These are phyloP conservation scores for Ellobium chinense DNA, from an alignment of 2,888 invertebrate species.

Conservation along the genomic window DNA sequence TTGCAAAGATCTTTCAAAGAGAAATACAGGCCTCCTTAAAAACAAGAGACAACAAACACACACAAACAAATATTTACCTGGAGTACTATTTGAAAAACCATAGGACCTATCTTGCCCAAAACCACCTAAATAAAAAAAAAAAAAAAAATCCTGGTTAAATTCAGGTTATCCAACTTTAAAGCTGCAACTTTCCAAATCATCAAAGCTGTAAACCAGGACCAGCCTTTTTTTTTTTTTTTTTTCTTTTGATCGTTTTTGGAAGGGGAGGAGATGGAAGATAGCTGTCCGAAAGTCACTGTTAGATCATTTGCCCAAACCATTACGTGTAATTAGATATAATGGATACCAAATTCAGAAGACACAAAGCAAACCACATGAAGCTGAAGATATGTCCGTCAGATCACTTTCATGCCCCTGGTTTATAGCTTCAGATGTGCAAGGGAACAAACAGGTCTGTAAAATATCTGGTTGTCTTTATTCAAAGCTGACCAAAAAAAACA, in stretches of 20 bases:
- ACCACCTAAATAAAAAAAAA: constrained; percentile 35
- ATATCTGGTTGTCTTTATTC: not conserved
- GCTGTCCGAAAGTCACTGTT: not conserved
- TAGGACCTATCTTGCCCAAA: constrained; percentile 15
- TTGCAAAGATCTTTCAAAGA: not conserved
- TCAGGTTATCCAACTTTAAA: no score
- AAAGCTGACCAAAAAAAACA: not conserved
- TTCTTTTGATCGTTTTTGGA: not conserved
- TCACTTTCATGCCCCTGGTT: not conserved
- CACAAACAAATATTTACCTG: constrained; percentile 13
- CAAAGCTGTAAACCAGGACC: constrained; percentile 9
- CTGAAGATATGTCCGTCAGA: not conserved
- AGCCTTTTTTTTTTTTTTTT: not conserved
- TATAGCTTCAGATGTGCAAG: not conserved
- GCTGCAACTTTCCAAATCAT: not conserved
- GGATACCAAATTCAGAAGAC: not conserved
- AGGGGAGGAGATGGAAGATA: no score
- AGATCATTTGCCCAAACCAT: not conserved
- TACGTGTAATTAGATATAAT: not conserved
- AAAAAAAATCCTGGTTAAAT: no score
- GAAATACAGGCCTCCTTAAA: not conserved
- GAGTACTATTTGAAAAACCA: not conserved
- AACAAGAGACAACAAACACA: constrained; percentile 4
- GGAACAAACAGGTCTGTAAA: not conserved
- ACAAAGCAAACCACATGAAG: not conserved